Evolutionary conservation across 2,888 invertebrate species (phyloP), one percentile per base, ranked within the genome.

Genomic region (Mesorhabditis spiculigera): DNA sequence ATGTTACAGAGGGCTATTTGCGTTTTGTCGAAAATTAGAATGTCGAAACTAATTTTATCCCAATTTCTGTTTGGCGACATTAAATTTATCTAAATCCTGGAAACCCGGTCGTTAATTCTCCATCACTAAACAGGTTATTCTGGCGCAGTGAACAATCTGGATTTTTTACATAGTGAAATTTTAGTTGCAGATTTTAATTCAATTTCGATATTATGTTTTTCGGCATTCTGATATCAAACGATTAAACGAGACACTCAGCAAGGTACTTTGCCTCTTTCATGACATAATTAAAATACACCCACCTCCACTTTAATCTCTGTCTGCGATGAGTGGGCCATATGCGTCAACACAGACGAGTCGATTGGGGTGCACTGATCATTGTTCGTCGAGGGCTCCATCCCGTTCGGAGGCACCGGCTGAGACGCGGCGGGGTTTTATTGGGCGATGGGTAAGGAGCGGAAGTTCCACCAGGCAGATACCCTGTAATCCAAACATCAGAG

Each of bases 261-360:
- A 28, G 28, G 28, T 28, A 28, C 28, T 28, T 28, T 28, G 28
- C 28, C 28, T 28, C 28, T 28, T 28, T 28, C 28, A 28, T 28
- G 28, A 28, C 28, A 28, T 28, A 28, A 28, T 28, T 28, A 28
- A 28, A 28, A 28, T 28, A 28, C 3, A 28, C 28, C 45, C 63
- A 82, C 82, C 77, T 85, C 86, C 4, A 86, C 86, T 72, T 81
- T 79, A 62, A 86, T 86, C 72, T 86, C 86, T 4, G 86, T 86
- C 72, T 86, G 84, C 16, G 82, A 82, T 1, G 84, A 82, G 67
- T 84, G 81, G 4, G 74, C 73, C 73, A 77, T 64, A 45, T 70
- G 70, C 5, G 28, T 6, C 16, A 64, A 28, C 13, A 8, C 63
- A 16, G 70, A 66, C 42, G 68, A 16, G 28, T 71, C 71, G 58